Percentiles rank a stretch among this genome's conserved stretches.
These are phyloP conservation scores for Hydra vulgaris DNA, from an alignment of 30 jellyfish, hydroid and myxozoan species.

Conservation along the genomic window DNA sequence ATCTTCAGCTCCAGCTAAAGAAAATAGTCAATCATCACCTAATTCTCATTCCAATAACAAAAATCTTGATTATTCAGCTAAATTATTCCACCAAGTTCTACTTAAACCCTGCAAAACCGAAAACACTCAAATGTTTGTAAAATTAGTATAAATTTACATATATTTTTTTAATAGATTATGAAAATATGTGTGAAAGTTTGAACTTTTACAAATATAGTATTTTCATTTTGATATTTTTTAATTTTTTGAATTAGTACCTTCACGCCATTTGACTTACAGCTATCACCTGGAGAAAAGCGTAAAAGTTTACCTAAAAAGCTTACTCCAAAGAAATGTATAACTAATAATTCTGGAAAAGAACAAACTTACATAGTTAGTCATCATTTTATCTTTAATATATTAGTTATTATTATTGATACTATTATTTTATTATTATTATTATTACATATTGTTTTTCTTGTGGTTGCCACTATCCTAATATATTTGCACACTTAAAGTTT, in stretches of 20 bases:
- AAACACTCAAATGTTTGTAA: not conserved
- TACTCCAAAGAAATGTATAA: not conserved
- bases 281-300: not conserved
- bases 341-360: not conserved
- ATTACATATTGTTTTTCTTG: too few species aligned
- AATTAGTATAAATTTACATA: too few species aligned
- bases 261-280: not conserved
- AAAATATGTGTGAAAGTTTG: not conserved
- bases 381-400: not conserved
- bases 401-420: not conserved
- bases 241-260: not conserved
- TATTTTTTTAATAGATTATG: too few species aligned
- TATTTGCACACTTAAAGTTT: too few species aligned
- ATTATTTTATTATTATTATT: too few species aligned
- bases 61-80: not conserved
- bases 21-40: not conserved
- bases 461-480: too few species aligned
- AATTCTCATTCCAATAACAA: too few species aligned
- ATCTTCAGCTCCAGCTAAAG: not conserved
- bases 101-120: not conserved
- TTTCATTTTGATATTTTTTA: not conserved
- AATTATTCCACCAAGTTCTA: not conserved
- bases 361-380: not conserved
- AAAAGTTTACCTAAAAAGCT: not conserved
- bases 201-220: not conserved